Percentiles rank a stretch among this genome's conserved stretches.
phyloP scores from a whole-genome alignment of 1,140 invertebrate genomes.

The Holcopasites calliopsidis region DNA sequence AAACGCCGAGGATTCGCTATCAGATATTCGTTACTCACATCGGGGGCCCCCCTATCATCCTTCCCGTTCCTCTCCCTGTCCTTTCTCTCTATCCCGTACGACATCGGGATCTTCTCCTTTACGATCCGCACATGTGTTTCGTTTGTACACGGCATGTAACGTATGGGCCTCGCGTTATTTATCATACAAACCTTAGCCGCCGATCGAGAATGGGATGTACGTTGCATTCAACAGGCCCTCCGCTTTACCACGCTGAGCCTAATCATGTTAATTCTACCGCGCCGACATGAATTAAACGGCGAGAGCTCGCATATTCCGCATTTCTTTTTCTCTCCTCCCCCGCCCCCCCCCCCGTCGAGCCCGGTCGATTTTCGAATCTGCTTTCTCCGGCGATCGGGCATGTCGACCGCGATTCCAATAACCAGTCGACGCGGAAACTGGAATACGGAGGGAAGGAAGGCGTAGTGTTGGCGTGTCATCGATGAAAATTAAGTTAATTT shows the following conservation, averaged over 20 bases:
- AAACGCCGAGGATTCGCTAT: slow-evolving; percentile 70
- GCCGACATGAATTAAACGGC: slow-evolving; percentile 52
- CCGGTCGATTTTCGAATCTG: slow-evolving; percentile 23
- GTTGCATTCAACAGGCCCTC: slow-evolving; percentile 48
- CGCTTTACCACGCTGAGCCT: slow-evolving; percentile 49
- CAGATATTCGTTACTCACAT: slow-evolving; percentile 73
- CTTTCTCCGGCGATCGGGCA: not conserved
- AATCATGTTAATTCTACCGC: slow-evolving; percentile 61
- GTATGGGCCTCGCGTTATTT: slow-evolving; percentile 60
- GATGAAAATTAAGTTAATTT: slow-evolving; percentile 59
- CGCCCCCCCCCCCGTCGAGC: not conserved
- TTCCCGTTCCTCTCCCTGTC: not conserved
- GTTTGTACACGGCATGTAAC: slow-evolving; percentile 62
- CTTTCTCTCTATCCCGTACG: slow-evolving; percentile 41
- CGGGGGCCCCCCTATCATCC: slow-evolving; percentile 42
- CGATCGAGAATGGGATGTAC: slow-evolving; percentile 57
- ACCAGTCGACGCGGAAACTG: slow-evolving; percentile 53
- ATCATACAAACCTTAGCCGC: slow-evolving; percentile 59
- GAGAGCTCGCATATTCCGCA: not conserved
- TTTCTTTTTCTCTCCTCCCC: no score
- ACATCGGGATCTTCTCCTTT: slow-evolving; percentile 49
- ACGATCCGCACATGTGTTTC: slow-evolving; percentile 62
- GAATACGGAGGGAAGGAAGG: slow-evolving; percentile 37
- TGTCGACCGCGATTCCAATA: not conserved
- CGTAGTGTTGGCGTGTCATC: slow-evolving; percentile 51